Evolutionary conservation across 2,113 vertebrate species (phyloP), one percentile per base, ranked within the genome.

Genomic region (Tapirus terrestris): DNA sequence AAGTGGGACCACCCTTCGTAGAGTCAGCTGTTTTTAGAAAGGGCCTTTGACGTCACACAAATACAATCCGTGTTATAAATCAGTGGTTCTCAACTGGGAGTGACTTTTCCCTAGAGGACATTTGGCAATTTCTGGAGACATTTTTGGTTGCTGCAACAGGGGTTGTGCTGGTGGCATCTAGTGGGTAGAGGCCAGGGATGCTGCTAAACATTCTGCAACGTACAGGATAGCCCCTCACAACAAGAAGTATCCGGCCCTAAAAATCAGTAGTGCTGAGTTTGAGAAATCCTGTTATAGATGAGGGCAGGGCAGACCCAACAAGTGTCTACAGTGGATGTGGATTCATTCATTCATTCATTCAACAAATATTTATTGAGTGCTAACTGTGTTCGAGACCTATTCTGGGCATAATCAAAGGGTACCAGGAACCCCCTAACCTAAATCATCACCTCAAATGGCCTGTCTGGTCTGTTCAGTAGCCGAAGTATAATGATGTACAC

Each of bases 81-180:
- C 27, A 43, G 2, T 91, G 86, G 51, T 45, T 89, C 61, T 90
- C 60, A 65, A 6, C 31, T 17, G 10, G 31, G 31, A 86, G 51
- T 10, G 7, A 27, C 18, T 56, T 92, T 70, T 79, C 11, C 61
- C 65, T 36, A 29, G 58, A 70, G 36, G 18, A 87, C 7, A 17
- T 92, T 96, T 91, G 33, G 73, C 77, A 81, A 17, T 94, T 83
- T 96, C 72, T 76, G 36, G 51, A 76, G 65, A 89, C 23, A 70
- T 27, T 43, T 67, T 94, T 60, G 67, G 20, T 85, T 85, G 23
- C 61, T 73, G n/a, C 16, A 61, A 14, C 72, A 48, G 25, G 51
- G 31, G 11, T 8, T 29, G 27, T 77, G 10, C 43, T 39, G 9
- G 27, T 58, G 31, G 18, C n/a, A 53, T 36, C 53, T 56, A 45